Evolutionary conservation across 2,888 invertebrate species (phyloP).

Genomic region (Liodrosophila aerea): DNA sequence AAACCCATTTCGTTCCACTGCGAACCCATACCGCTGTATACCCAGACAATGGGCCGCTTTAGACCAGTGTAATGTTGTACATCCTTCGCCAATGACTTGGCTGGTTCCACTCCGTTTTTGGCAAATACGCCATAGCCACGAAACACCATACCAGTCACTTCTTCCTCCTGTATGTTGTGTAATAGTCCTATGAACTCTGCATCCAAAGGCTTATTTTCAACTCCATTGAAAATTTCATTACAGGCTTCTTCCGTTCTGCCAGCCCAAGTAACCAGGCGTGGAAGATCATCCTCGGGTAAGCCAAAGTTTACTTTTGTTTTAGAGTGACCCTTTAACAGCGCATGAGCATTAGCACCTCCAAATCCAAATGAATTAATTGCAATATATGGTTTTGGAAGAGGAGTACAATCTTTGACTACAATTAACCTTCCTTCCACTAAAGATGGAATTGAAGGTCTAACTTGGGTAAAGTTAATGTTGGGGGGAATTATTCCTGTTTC

Average conservation of each 20-base stretch:
- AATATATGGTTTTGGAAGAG: slow-evolving; percentile 89
- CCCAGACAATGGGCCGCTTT: slow-evolving; percentile 91
- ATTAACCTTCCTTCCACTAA: slow-evolving; percentile 85
- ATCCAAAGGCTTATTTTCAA: slow-evolving; percentile 86
- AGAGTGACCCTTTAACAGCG: slow-evolving; percentile 66
- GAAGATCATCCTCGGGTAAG: slow-evolving; percentile 86
- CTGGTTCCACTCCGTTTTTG: slow-evolving; percentile 63
- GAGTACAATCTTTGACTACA: slow-evolving; percentile 89
- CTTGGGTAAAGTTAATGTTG: slow-evolving; percentile 89
- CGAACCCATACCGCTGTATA: slow-evolving; percentile 95
- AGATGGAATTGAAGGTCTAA: slow-evolving; percentile 85
- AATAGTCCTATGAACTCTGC: slow-evolving; percentile 85
- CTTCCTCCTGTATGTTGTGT: slow-evolving; percentile 85
- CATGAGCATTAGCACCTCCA: slow-evolving; percentile 91
- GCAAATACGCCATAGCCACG: slow-evolving; percentile 87
- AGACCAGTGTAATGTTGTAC: slow-evolving; percentile 86
- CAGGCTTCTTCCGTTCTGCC: slow-evolving; percentile 92
- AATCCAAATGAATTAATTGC: slow-evolving; percentile 97
- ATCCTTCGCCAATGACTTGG: slow-evolving; percentile 82
- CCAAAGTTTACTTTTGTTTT: slow-evolving; percentile 84
- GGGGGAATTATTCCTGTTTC: slow-evolving; percentile 91
- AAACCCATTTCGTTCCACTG: slow-evolving; percentile 94
- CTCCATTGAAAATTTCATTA: slow-evolving; percentile 85
- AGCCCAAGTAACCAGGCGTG: slow-evolving; percentile 88
- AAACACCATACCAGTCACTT: slow-evolving; percentile 87